Base-by-base conservation (phyloP, 2,888 invertebrate species). In the Eurois occulta region DNA sequence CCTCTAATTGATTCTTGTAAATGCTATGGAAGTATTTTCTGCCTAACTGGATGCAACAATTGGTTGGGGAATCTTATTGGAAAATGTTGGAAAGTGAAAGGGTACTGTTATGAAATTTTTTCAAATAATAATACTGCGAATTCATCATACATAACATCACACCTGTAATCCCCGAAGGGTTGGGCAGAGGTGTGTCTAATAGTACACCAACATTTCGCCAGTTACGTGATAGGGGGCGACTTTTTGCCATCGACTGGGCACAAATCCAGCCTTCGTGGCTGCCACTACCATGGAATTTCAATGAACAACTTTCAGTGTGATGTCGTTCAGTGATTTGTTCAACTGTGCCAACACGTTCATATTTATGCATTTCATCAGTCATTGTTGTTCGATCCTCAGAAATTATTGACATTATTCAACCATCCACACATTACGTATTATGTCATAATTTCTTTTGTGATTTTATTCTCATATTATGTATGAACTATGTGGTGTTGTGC, bases 391-490 rank as follows among this genome's bases (percentile, higher is more conserved):
- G 78, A 80, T 87, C 77, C 67, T 81, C 72, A 76, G 80, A 78
- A 84, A 83, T 87, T 80, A 88, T 89, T 86, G 78, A 83, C 78
- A 84, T 86, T 79, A 86, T 87, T 88, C 87, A 86, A 86, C 80
- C 81, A 80, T 85, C 83, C 88, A 79, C 84, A 87, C 86, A 81
- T 85, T 86, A 86, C 71, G 80, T 76, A 83, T 87, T 88, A 89
- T 83, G 84, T 85, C 88, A 87, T 88, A 89, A 90, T 90, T 90
- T 90, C 88, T 87, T 89, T 87, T 89, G 87, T 89, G 80, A 77
- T 81, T 84, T 84, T 77, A 75, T 82, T 86, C 81, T 78, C 84
- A 77, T 80, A 78, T 67, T 79, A 81, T 72, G 80, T 80, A 80
- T 75, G 84, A 81, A 83, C 83, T 85, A 83, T 83, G 78, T 78